Conservation (phyloP, 2,113 vertebrate genomes). For the Acrocephalus kingi region DNA sequence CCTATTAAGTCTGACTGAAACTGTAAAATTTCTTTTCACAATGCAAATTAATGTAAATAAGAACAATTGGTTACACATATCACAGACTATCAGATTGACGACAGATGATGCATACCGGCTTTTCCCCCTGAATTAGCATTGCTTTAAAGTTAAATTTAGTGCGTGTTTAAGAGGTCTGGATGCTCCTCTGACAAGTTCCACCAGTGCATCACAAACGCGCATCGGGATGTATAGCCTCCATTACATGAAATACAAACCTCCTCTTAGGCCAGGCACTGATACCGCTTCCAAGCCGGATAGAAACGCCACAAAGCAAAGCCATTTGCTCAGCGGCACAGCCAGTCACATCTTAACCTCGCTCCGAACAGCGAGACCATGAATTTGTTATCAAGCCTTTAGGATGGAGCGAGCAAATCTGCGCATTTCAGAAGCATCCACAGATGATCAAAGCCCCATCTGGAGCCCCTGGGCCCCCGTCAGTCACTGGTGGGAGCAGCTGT, state of each 20-base stretch:
- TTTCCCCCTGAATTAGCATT: conserved; percentile 64
- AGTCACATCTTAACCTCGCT: background rate
- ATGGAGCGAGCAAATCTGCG: background rate
- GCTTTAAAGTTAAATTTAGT: conserved; percentile 74
- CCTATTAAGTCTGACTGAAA: conserved; percentile 82
- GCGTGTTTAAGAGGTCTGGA: conserved; percentile 43
- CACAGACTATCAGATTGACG: conserved; percentile 76
- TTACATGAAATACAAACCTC: conserved; percentile 53
- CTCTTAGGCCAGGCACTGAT: conserved; percentile 8
- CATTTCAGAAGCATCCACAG: background rate
- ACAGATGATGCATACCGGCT: conserved; percentile 69
- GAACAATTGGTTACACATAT: conserved; percentile 85
- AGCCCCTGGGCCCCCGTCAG: background rate
- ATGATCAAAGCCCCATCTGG: background rate
- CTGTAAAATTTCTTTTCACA: conserved; percentile 85
- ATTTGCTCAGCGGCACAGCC: background rate
- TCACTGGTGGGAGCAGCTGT: background rate
- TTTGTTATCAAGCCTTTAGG: background rate
- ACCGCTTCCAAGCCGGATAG: background rate
- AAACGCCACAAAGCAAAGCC: background rate
- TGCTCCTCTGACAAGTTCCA: conserved; percentile 36
- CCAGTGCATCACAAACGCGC: background rate
- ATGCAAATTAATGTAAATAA: conserved; percentile 89
- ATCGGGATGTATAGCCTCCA: conserved; percentile 8
- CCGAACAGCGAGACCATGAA: background rate